phyloP scores from a whole-genome alignment of 2,113 vertebrate species.

The Percina caprodes region DNA sequence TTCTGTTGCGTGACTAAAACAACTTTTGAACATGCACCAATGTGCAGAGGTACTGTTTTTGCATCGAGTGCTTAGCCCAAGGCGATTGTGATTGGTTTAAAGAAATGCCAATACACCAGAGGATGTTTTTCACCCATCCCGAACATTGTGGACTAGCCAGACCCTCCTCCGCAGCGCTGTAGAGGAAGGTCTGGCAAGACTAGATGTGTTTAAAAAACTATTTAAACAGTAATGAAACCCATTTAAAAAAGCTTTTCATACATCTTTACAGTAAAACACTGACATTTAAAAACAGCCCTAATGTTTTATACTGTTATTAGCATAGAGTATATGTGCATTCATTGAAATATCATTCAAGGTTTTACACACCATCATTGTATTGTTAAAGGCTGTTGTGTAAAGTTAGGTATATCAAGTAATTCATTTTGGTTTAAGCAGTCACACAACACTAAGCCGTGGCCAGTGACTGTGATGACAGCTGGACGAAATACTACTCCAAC shows the following conservation, averaged over 20 bases:
- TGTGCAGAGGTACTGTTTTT: no score
- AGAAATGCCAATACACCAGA: no score
- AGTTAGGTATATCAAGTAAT: background rate
- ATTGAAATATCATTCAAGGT: background rate
- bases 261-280: background rate
- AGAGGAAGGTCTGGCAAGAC: no score
- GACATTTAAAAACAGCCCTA: background rate
- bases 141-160: no score
- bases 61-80: no score
- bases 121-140: no score
- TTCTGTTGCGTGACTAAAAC: no score
- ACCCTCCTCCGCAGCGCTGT: no score
- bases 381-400: background rate
- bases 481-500: constrained; percentile 6
- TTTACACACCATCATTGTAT: background rate
- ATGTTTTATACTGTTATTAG: background rate
- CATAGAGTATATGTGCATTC: background rate
- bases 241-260: background rate
- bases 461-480: constrained; percentile 30
- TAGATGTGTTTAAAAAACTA: no score
- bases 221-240: background rate
- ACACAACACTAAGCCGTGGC: constrained; percentile 4
- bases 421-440: constrained; percentile 14
- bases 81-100: no score
- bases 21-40: no score